These are phyloP conservation scores for Cephus nigrinus DNA, from an alignment of 2,888 invertebrate species.

Conservation along the genomic window DNA sequence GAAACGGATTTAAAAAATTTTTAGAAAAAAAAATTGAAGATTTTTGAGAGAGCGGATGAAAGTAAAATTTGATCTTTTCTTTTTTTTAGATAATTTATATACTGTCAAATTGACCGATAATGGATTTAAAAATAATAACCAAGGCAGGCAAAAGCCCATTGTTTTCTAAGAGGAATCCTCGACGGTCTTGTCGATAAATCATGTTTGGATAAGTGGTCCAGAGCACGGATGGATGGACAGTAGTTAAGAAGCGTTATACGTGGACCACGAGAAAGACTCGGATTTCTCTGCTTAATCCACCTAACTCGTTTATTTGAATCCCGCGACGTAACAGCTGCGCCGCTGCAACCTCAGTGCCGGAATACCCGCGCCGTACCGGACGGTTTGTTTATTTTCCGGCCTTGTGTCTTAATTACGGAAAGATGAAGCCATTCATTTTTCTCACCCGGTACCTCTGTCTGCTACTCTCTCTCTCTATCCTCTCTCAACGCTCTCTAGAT, in stretches of 20 bases:
- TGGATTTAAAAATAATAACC: neutral
- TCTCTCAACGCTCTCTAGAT: constrained; percentile 10
- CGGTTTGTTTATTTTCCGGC: constrained; percentile 48
- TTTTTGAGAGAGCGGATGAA: neutral
- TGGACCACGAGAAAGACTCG: constrained; percentile 20
- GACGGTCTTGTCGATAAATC: neutral
- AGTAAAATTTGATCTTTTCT: neutral
- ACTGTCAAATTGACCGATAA: neutral
- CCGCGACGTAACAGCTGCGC: constrained; percentile 50
- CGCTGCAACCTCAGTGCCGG: constrained; percentile 16
- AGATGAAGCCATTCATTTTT: constrained; percentile 57
- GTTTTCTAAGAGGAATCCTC: neutral
- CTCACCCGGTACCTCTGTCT: constrained; percentile 11
- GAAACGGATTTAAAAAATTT: neutral
- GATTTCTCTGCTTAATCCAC: constrained; percentile 49
- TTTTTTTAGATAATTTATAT: neutral
- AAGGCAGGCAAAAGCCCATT: neutral
- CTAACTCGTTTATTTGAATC: constrained; percentile 54
- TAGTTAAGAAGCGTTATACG: constrained; percentile 22
- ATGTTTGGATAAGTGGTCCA: neutral
- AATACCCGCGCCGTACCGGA: constrained; percentile 17
- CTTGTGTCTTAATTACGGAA: constrained; percentile 56
- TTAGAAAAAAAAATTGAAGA: neutral
- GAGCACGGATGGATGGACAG: constrained; percentile 1
- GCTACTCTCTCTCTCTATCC: constrained; percentile 1